Percentiles rank a stretch among this genome's conserved stretches.
These are phyloP conservation scores for Bibio marci DNA, from an alignment of 2,888 invertebrate genomes.

Conservation along the genomic window DNA sequence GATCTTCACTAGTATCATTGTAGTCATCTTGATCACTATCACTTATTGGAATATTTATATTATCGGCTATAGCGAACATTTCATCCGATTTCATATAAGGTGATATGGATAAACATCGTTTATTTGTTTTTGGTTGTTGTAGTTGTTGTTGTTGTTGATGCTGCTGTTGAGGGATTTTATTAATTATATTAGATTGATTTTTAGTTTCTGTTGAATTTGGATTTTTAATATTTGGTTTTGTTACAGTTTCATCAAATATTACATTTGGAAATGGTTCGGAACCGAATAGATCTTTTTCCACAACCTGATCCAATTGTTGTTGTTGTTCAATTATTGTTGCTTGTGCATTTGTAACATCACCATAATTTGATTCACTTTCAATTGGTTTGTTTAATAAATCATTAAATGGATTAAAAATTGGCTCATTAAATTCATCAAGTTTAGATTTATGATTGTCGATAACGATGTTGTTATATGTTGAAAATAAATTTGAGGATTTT, in stretches of 20 bases:
- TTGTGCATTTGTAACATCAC: slow-evolving; percentile 16
- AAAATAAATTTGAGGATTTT: slow-evolving; percentile 3
- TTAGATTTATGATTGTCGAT: slow-evolving; percentile 8
- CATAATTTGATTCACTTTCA: slow-evolving; percentile 19
- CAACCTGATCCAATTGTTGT: neutral
- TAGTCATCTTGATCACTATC: slow-evolving; percentile 13
- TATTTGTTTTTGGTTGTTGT: slow-evolving; percentile 2
- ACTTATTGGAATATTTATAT: slow-evolving; percentile 25
- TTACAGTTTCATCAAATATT: slow-evolving; percentile 13
- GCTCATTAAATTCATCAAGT: slow-evolving; percentile 27
- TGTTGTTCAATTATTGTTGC: neutral
- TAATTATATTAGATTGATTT: slow-evolving; percentile 25
- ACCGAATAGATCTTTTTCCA: slow-evolving; percentile 23
- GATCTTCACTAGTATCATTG: no score
- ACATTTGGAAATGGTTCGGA: slow-evolving; percentile 29
- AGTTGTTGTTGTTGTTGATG: slow-evolving; percentile 10
- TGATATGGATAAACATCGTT: slow-evolving; percentile 4
- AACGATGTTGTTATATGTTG: slow-evolving; percentile 7
- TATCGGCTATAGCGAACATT: slow-evolving; percentile 25
- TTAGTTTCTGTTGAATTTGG: slow-evolving; percentile 22
- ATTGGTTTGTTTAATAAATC: slow-evolving; percentile 6
- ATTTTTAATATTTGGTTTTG: slow-evolving; percentile 4
- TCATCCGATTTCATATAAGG: slow-evolving; percentile 5
- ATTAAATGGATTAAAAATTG: slow-evolving; percentile 24
- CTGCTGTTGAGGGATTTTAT: no score